These are phyloP conservation scores for Saccopteryx bilineata DNA, from an alignment of 2,113 vertebrate species.

Conservation along the genomic window DNA sequence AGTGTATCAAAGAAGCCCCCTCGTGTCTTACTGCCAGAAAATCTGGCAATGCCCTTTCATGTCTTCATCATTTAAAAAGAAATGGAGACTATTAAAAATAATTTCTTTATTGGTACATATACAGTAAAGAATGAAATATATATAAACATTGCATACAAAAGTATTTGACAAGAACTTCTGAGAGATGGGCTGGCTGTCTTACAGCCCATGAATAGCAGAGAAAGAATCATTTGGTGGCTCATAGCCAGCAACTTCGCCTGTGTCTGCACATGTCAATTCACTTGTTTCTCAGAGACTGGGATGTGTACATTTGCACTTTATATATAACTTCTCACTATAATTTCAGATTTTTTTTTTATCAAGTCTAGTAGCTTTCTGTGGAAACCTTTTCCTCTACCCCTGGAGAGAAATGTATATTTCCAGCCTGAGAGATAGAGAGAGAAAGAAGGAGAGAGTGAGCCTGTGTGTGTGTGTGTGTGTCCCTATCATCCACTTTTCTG, in stretches of 20 bases:
- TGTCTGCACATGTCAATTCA: neutral
- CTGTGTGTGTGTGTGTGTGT: neutral
- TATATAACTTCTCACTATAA: neutral
- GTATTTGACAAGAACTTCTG: neutral
- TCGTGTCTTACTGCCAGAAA: neutral
- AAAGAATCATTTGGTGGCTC: neutral
- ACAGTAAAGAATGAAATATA: neutral
- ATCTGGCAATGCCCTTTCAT: neutral
- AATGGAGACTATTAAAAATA: neutral
- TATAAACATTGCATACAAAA: neutral
- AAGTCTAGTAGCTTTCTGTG: neutral
- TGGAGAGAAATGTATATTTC: neutral
- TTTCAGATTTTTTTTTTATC: neutral
- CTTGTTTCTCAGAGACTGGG: neutral
- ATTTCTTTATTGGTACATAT: slow-evolving; percentile 70
- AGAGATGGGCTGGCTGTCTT: slow-evolving; percentile 3
- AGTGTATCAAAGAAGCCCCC: neutral
- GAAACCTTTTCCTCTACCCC: neutral
- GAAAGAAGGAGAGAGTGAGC: too few species aligned
- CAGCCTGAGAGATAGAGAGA: neutral
- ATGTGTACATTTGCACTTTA: neutral
- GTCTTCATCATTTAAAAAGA: neutral
- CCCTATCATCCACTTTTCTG: neutral
- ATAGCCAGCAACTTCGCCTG: neutral
- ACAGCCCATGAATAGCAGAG: neutral